A percentile compares a stretch with the other conserved stretches of the same genome.
These are phyloP conservation scores for Cephonodes hylas DNA, from an alignment of 2,888 invertebrate genomes.

Conservation along the genomic window DNA sequence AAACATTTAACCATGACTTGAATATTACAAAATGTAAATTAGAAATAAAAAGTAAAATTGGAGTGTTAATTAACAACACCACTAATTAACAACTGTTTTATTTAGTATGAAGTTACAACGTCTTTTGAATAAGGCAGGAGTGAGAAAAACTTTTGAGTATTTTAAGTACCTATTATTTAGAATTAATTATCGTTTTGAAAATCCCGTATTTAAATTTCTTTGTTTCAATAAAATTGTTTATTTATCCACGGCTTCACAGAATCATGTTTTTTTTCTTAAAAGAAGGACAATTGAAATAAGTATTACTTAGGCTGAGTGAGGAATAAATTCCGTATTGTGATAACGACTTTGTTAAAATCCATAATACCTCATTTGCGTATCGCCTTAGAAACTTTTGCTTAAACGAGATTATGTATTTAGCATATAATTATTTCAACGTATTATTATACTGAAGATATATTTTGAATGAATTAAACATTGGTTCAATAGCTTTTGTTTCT, in stretches of 20 bases:
- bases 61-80: background rate
- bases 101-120: too few species aligned
- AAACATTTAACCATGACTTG: slow-evolving; percentile 31
- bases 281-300: too few species aligned
- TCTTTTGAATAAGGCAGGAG: too few species aligned
- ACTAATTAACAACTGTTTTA: background rate
- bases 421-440: background rate
- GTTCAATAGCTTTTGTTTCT: background rate
- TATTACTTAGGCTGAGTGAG: background rate
- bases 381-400: background rate
- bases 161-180: too few species aligned
- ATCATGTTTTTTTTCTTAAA: too few species aligned
- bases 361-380: slow-evolving; percentile 2
- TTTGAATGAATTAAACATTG: background rate
- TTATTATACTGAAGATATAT: background rate
- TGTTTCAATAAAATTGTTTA: too few species aligned
- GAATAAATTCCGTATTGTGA: background rate
- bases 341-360: background rate
- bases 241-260: too few species aligned
- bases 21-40: background rate
- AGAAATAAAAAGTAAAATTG: background rate
- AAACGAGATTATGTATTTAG: slow-evolving; percentile 1
- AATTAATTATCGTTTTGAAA: too few species aligned
- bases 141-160: too few species aligned
- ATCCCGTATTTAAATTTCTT: too few species aligned